Base-by-base conservation (phyloP, 2,888 invertebrate species). In the Hypselothyrea guttata region DNA sequence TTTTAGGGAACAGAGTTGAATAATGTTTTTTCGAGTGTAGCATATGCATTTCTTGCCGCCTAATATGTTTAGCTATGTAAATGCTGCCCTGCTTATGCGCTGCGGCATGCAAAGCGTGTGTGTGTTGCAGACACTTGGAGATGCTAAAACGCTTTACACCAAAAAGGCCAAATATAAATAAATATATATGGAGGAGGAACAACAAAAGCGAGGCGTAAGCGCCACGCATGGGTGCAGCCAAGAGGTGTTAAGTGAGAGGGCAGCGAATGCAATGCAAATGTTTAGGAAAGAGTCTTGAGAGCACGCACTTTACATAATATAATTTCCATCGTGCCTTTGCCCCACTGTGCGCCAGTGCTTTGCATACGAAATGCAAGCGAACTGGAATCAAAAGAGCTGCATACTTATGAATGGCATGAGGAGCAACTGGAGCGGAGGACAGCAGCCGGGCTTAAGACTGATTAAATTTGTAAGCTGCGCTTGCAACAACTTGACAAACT, bases 381-480 rank as follows among this genome's bases (percentile, higher is more conserved):
- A 68, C 77, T 81, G 67, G 71, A 75, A 75, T 72, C 68, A 82
- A 82, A 71, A 63, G 62, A 64, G 61, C 55, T 82, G 71, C 79
- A 59, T 60, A 66, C 75, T 78, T 75, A 78, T 82, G 81, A 81
- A 81, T 83, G 79, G 61, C 8, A 15, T 41, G 16, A 45, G 9
- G 46, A 55, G 49, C 79, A 71, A 81, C 69, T 60, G 68, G 69
- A 59, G 75, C 55, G 55, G 28, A 61, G 52, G 58, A 11, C 46
- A 30, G 33, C 18, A 13, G 41, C 56, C 57, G 63, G 64, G 67
- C 70, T 74, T 75, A 68, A 83, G 74, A 76, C 73, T 85, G 81
- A 82, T 85, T 85, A 87, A 86, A 86, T 79, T 85, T 82, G 86
- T 82, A 86, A 85, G 72, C 85, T 69, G 55, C 57, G 51, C 40